Evolutionary conservation across 2,888 invertebrate species (phyloP), one percentile per base, ranked within the genome.

Genomic region (Aleiodes testaceus): DNA sequence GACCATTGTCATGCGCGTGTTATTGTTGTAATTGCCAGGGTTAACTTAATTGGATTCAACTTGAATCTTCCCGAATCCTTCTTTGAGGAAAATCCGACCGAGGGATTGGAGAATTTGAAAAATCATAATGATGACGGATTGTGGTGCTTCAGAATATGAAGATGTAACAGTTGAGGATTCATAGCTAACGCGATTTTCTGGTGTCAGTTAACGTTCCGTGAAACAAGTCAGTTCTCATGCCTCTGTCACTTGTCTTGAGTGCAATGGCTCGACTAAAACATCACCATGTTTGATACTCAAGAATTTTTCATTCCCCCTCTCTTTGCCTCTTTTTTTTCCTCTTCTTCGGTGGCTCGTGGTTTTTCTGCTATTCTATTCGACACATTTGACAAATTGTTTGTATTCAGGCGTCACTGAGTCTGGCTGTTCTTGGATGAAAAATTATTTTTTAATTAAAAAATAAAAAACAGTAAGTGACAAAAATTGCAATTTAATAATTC

Each of bases 21-120:
- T 84, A 84, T 83, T 84, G 82, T 82, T 81, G 77, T 79, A 80
- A 82, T 79, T 80, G 79, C 73, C 72, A 77, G 80, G 79, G 76
- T 84, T 81, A 80, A 83, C 79, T 86, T 86, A 84, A 86, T 85
- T 86, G 84, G 84, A 85, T 85, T 86, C 81, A 80, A 83, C 80
- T 81, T 80, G 80, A 82, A 85, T 81, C 84, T 82, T 84, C 84
- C 81, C 75, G 74, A 6, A 36, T 11, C 9, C 45, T 55, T 18
- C 44, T 47, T 6, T 0, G 7, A 36, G 7, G 7, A 36, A 36
- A 36, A 2, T 36, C 6, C 7, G 11, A 36, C 3, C 5, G 36
- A 36, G 36, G 9, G 6, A 5, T 26, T 26, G 1, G 7, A 9
- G 9, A 36, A 36, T 6, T 36, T 11, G 2, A 1, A 36, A 36